phyloP scores from a whole-genome alignment of 2,888 invertebrate genomes.

The Acronicta psi region DNA sequence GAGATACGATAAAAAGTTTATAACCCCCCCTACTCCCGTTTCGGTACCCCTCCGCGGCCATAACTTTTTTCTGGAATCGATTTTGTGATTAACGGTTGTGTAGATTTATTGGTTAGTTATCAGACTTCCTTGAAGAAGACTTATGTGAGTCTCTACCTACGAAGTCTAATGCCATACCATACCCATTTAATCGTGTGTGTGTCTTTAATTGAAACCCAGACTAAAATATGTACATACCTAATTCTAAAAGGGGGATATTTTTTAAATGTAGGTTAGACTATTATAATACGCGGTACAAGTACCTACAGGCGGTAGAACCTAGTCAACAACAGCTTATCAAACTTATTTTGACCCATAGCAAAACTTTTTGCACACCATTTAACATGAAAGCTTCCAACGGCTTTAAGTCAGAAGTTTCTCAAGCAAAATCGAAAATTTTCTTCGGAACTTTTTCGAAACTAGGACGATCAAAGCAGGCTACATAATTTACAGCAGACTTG shows the following conservation, averaged over 20 bases:
- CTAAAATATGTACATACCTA: no score
- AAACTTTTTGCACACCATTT: constrained; percentile 22
- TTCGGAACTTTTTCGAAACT: constrained; percentile 28
- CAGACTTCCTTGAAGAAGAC: no score
- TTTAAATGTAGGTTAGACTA: no score
- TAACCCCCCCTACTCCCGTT: constrained; percentile 3
- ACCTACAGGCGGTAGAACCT: no score
- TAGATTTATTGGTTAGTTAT: constrained; percentile 45
- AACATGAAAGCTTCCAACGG: constrained; percentile 19
- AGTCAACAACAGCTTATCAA: no score
- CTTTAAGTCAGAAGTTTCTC: constrained; percentile 16
- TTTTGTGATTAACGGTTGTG: constrained; percentile 46
- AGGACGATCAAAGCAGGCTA: constrained; percentile 36
- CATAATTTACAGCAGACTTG: constrained; percentile 54
- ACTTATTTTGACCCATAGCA: constrained; percentile 4
- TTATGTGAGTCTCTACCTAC: no score
- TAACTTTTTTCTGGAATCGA: constrained; percentile 47
- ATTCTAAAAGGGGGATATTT: no score
- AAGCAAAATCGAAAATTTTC: constrained; percentile 21
- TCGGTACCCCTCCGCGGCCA: constrained; percentile 11
- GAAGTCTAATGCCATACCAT: no score
- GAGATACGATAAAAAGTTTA: constrained; percentile 39
- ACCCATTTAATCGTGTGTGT: no score
- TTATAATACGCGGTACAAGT: no score
- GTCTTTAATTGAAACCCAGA: no score